phyloP scores from a whole-genome alignment of 2,113 vertebrate genomes.

The Nesogale talazaci region DNA sequence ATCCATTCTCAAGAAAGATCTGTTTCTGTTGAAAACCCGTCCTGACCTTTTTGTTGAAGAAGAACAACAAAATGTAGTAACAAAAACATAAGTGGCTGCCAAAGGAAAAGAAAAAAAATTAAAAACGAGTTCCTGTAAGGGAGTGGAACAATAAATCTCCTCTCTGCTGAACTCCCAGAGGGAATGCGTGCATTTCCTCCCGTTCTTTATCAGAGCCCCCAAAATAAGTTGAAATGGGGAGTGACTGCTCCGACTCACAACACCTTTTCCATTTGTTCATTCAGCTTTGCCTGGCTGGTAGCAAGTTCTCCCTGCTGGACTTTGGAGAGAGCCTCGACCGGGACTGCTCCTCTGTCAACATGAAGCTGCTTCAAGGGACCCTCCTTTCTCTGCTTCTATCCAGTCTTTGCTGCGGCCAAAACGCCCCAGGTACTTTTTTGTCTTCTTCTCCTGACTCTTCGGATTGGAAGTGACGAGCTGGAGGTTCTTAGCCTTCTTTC shows the following conservation, averaged over 20 bases:
- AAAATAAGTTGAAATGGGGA: slow-evolving; percentile 89
- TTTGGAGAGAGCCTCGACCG: slow-evolving; percentile 60
- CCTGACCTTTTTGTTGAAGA: slow-evolving; percentile 86
- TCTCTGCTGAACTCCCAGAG: slow-evolving; percentile 88
- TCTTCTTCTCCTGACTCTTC: slow-evolving; percentile 35
- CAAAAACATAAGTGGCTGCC: slow-evolving; percentile 88
- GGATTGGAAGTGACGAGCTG: neutral
- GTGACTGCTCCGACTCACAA: slow-evolving; percentile 74
- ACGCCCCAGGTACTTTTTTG: slow-evolving; percentile 72
- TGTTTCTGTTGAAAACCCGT: slow-evolving; percentile 80
- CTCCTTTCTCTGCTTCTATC: slow-evolving; percentile 75
- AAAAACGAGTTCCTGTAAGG: slow-evolving; percentile 89
- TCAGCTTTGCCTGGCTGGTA: slow-evolving; percentile 74
- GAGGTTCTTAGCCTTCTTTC: slow-evolving; percentile 49
- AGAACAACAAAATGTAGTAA: slow-evolving; percentile 87
- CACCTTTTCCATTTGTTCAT: slow-evolving; percentile 87
- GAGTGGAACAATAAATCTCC: slow-evolving; percentile 91
- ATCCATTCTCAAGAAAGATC: slow-evolving; percentile 80
- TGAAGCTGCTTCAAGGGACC: slow-evolving; percentile 78
- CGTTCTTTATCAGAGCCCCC: slow-evolving; percentile 90
- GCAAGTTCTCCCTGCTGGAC: slow-evolving; percentile 73
- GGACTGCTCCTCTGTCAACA: slow-evolving; percentile 58
- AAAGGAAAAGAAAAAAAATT: slow-evolving; percentile 81
- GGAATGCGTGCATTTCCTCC: slow-evolving; percentile 89
- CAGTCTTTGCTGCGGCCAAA: slow-evolving; percentile 23